phyloP scores from a whole-genome alignment of 2,888 invertebrate genomes.

The Drosophila paramelanica region DNA sequence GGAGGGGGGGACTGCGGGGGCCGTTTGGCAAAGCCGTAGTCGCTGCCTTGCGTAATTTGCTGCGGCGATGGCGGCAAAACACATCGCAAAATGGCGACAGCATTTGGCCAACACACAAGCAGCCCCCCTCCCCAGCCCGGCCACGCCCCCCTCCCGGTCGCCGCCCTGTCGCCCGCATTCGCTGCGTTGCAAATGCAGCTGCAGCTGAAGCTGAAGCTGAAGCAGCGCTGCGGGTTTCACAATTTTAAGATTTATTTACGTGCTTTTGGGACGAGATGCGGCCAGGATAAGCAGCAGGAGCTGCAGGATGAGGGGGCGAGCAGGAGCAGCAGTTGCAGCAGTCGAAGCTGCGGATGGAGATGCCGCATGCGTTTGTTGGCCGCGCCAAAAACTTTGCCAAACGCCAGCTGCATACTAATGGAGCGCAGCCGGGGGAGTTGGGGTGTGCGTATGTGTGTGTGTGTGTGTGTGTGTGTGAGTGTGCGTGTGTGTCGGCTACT shows the following conservation, averaged over 20 bases:
- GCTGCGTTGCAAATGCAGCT: constrained; percentile 41
- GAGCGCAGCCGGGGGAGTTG: constrained; percentile 2
- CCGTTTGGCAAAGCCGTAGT: constrained; percentile 40
- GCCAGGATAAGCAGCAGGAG: constrained; percentile 53
- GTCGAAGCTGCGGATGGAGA: not conserved
- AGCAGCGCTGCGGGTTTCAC: constrained; percentile 76
- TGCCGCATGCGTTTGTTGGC: constrained; percentile 73
- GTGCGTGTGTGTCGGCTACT: constrained; percentile 59
- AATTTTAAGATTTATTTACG: constrained; percentile 81
- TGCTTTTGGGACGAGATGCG: constrained; percentile 75
- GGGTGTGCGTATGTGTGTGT: constrained; percentile 16
- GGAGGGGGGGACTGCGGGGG: not conserved
- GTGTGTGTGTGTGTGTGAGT: constrained; percentile 23
- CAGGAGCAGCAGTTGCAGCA: not conserved
- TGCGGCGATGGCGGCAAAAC: constrained; percentile 81
- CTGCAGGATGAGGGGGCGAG: not conserved
- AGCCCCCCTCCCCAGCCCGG: not conserved
- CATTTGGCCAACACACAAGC: constrained; percentile 47
- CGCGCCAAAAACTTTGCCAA: constrained; percentile 74
- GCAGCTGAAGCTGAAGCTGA: constrained; percentile 39
- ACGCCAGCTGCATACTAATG: constrained; percentile 77
- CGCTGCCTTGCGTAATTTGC: constrained; percentile 75
- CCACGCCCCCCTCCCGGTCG: not conserved
- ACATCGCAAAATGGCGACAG: constrained; percentile 81
- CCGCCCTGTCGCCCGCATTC: not conserved